Evolutionary conservation across 2,888 invertebrate genomes (phyloP).

Genomic region (Agonopterix heracliana): DNA sequence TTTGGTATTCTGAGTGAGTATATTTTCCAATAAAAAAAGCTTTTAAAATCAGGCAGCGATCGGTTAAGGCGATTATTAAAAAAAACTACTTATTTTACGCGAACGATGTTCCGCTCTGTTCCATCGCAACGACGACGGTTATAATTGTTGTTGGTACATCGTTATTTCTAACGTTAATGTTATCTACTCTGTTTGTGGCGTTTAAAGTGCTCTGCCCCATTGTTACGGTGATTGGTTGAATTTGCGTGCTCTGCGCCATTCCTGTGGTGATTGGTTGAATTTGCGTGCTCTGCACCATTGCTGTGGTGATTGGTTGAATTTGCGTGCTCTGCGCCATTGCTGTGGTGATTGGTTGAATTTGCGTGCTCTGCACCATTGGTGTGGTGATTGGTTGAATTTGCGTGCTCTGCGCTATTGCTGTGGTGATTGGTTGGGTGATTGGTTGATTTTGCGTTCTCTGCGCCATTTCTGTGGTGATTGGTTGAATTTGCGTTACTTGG

Average conservation of each 20-base stretch:
- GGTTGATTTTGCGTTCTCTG: conserved; percentile 24
- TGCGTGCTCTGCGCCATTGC: conserved; percentile 39
- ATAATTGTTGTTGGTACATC: conserved; percentile 24
- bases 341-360: conserved; percentile 44
- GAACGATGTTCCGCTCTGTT: conserved; percentile 31
- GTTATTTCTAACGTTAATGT: background rate
- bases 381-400: conserved; percentile 49
- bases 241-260: conserved; percentile 30
- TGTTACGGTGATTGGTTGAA: no score
- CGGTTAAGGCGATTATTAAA: no score
- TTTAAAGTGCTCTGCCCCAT: conserved; percentile 28
- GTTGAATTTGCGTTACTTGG: conserved; percentile 32
- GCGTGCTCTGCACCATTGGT: no score
- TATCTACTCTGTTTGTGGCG: conserved; percentile 14
- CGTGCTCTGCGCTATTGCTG: conserved; percentile 47
- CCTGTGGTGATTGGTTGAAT: conserved; percentile 55
- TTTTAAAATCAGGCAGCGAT: no score
- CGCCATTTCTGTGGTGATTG: conserved; percentile 54
- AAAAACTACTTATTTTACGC: conserved; percentile 35
- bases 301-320: no score
- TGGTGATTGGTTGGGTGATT: conserved; percentile 34
- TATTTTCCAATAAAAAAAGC: no score
- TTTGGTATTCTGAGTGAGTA: no score
- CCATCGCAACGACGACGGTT: conserved; percentile 25
- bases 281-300: conserved; percentile 26